Percentiles rank a stretch among this genome's conserved stretches.
These are phyloP conservation scores for Tamandua tetradactyla DNA, from an alignment of 2,797 vertebrate genomes.

Conservation along the genomic window DNA sequence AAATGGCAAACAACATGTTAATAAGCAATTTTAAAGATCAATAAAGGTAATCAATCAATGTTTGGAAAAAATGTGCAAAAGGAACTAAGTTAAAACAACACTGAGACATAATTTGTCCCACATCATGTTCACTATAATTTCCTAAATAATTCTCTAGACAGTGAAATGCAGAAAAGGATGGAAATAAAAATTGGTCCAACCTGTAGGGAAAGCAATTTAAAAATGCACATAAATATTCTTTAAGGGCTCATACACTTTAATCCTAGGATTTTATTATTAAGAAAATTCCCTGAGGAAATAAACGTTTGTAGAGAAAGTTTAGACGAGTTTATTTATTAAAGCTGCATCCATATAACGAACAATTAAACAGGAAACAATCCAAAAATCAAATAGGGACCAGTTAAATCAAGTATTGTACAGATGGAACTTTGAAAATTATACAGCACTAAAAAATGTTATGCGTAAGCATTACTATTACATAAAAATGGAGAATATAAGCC, in stretches of 20 bases:
- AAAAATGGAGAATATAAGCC: background rate
- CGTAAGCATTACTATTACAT: background rate
- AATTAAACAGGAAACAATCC: background rate
- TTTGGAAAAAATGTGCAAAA: background rate
- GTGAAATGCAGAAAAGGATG: too few species aligned
- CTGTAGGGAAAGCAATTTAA: background rate
- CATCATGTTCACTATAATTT: background rate
- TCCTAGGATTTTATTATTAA: background rate
- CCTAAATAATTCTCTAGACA: background rate
- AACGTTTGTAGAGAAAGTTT: background rate
- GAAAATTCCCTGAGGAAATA: background rate
- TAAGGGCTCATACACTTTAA: background rate
- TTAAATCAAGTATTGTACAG: background rate
- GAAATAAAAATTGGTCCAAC: background rate
- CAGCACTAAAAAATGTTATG: background rate
- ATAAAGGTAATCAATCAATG: background rate
- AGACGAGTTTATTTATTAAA: background rate
- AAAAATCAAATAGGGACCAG: background rate
- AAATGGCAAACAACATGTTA: background rate
- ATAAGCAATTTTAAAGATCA: background rate
- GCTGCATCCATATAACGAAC: background rate
- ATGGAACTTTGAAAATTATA: background rate
- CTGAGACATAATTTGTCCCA: background rate
- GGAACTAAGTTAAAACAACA: background rate
- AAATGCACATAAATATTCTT: background rate